Percentiles rank a stretch among this genome's conserved stretches.
phyloP scores from a whole-genome alignment of 2,797 vertebrate species.

The Tiaroga cobitis region DNA sequence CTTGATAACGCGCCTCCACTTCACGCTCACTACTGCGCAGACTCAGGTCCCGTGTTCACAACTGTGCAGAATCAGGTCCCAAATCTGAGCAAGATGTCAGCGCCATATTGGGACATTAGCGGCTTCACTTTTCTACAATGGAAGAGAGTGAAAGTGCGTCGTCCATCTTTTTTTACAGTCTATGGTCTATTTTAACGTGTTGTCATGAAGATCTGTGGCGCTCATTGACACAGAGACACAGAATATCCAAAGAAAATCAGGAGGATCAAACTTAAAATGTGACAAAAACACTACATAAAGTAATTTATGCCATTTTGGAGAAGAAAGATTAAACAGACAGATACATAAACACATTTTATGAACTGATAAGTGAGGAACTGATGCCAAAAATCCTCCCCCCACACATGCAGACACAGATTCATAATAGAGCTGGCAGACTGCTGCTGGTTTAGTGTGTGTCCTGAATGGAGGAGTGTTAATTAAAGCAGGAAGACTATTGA shows the following conservation, averaged over 20 bases:
- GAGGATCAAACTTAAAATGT: neutral
- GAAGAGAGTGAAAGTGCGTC: too few species aligned
- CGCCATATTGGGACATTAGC: too few species aligned
- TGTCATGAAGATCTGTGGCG: neutral
- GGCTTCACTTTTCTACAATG: too few species aligned
- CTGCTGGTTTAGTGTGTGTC: conserved; percentile 49
- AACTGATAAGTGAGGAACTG: conserved; percentile 1
- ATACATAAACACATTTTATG: conserved; percentile 6
- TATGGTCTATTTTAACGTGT: neutral
- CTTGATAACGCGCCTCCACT: too few species aligned
- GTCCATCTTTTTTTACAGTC: too few species aligned
- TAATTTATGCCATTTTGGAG: neutral
- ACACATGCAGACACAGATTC: conserved; percentile 23
- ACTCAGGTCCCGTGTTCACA: too few species aligned
- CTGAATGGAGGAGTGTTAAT: conserved; percentile 57
- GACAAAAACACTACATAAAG: neutral
- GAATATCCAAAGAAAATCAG: neutral
- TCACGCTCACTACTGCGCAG: too few species aligned
- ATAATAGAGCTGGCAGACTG: conserved; percentile 39
- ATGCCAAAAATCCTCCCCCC: conserved; percentile 16
- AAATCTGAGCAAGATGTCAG: too few species aligned
- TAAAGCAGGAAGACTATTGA: conserved; percentile 60
- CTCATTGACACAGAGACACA: neutral
- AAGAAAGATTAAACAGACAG: neutral
- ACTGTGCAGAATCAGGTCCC: too few species aligned